phyloP scores from a whole-genome alignment of 2,888 invertebrate genomes.

The Orthosia incerta region DNA sequence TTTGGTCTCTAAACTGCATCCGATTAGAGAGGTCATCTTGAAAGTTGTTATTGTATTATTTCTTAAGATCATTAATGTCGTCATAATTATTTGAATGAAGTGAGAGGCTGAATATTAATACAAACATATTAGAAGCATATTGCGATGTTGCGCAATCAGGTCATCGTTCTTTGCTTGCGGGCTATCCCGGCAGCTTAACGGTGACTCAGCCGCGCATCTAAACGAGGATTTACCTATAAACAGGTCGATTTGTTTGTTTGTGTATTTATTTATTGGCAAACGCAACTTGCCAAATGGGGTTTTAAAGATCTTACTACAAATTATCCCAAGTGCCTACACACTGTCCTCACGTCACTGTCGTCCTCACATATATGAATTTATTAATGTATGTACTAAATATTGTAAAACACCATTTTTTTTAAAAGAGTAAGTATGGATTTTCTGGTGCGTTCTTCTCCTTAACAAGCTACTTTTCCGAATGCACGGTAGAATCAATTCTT shows the following conservation, averaged over 20 bases:
- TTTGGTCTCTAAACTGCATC: background rate
- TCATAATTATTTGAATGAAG: conserved; percentile 27
- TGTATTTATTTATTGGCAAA: too few relatives aligned
- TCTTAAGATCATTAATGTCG: background rate
- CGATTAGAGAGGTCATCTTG: background rate
- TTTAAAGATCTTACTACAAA: too few relatives aligned
- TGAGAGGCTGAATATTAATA: conserved; percentile 28
- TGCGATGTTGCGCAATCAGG: conserved; percentile 8
- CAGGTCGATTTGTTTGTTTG: background rate
- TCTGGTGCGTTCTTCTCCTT: too few relatives aligned
- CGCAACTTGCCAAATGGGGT: too few relatives aligned
- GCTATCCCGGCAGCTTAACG: conserved; percentile 11
- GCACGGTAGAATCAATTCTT: too few relatives aligned
- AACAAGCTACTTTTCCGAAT: too few relatives aligned
- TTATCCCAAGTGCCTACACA: too few relatives aligned
- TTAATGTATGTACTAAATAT: too few relatives aligned
- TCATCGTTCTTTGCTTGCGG: conserved; percentile 20
- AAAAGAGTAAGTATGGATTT: too few relatives aligned
- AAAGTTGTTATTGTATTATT: background rate
- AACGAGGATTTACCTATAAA: background rate
- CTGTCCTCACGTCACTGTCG: too few relatives aligned
- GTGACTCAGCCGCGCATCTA: conserved; percentile 19
- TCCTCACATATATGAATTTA: too few relatives aligned
- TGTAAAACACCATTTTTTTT: too few relatives aligned
- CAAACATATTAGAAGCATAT: background rate